Evolutionary conservation across 2,113 vertebrate genomes (phyloP).

Genomic region (Octodon degus): DNA sequence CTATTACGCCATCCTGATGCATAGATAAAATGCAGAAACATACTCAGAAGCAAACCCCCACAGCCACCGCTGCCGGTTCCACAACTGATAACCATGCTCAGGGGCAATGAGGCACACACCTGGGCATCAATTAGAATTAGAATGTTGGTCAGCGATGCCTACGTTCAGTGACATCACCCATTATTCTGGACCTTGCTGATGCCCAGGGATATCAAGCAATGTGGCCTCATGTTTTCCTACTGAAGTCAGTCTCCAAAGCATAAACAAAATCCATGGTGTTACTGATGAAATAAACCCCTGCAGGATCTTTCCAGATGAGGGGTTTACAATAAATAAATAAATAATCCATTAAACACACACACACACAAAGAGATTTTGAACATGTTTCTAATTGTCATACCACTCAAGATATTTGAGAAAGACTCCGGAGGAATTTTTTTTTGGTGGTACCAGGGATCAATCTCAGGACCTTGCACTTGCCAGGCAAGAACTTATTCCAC

Average conservation of each 20-base stretch:
- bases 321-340: background rate
- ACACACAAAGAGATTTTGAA: background rate
- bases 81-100: background rate
- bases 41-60: background rate
- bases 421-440: background rate
- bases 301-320: background rate
- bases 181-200: slow-evolving; percentile 14
- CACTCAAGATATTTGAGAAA: background rate
- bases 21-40: background rate
- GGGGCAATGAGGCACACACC: background rate
- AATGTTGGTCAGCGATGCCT: background rate
- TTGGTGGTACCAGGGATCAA: too few relatives aligned
- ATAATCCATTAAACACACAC: background rate
- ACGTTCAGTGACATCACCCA: background rate
- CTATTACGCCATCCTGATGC: background rate
- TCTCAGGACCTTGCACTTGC: too few relatives aligned
- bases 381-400: slow-evolving; percentile 34
- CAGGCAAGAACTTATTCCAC: too few relatives aligned
- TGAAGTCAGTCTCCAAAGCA: slow-evolving; percentile 18
- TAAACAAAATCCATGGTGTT: background rate
- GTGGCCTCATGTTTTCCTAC: slow-evolving; percentile 37
- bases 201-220: slow-evolving; percentile 25
- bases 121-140: background rate
- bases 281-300: slow-evolving; percentile 23
- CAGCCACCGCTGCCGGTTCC: background rate